phyloP scores from a whole-genome alignment of 2,888 invertebrate species.

The Atherix ibis region DNA sequence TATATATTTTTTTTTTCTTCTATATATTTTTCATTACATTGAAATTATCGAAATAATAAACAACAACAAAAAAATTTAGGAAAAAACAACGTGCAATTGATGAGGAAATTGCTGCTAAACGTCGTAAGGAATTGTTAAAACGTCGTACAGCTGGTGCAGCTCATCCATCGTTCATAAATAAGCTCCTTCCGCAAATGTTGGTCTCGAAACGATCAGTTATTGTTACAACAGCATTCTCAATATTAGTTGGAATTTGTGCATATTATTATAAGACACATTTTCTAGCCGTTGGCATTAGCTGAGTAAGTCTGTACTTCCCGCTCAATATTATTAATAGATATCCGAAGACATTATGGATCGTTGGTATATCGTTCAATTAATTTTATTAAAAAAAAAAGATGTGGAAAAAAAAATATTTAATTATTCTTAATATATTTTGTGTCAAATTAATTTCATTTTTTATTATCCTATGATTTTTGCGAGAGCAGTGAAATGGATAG shows the following conservation, averaged over 20 bases:
- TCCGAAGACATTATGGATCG: slow-evolving; percentile 9
- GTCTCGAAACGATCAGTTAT: slow-evolving; percentile 23
- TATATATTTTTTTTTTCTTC: too few species aligned
- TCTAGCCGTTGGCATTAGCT: slow-evolving; percentile 28
- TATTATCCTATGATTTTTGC: too few species aligned
- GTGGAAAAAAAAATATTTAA: background rate
- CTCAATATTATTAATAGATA: slow-evolving; percentile 10
- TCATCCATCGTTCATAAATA: slow-evolving; percentile 17
- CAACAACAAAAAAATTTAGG: too few species aligned
- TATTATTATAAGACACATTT: slow-evolving; percentile 32
- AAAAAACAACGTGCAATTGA: slow-evolving; percentile 42
- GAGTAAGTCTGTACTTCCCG: slow-evolving; percentile 18
- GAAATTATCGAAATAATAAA: too few species aligned
- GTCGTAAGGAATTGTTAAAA: slow-evolving; percentile 30
- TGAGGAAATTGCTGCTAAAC: slow-evolving; percentile 34
- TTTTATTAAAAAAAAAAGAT: background rate
- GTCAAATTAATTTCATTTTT: background rate
- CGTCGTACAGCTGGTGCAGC: slow-evolving; percentile 13
- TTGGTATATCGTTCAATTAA: slow-evolving; percentile 10
- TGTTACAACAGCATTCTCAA: slow-evolving; percentile 31
- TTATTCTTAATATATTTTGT: background rate
- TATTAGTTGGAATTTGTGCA: slow-evolving; percentile 30
- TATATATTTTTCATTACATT: too few species aligned
- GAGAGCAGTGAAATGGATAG: too few species aligned
- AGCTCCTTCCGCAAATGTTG: slow-evolving; percentile 19